phyloP scores from a whole-genome alignment of 2,113 vertebrate species.

The Archilochus colubris region DNA sequence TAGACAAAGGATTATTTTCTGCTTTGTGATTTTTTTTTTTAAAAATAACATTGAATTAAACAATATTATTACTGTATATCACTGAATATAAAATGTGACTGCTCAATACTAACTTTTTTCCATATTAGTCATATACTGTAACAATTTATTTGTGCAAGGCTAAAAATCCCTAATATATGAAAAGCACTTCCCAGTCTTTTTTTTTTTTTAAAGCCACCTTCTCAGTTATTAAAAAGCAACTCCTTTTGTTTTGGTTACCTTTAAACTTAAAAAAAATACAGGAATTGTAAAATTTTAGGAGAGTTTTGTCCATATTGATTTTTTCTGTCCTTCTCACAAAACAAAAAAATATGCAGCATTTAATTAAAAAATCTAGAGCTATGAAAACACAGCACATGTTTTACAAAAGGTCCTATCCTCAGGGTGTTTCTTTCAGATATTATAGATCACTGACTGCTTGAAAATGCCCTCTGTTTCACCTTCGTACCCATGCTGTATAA shows the following conservation, averaged over 20 bases:
- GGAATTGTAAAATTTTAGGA: slow-evolving; percentile 44
- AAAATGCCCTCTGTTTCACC: slow-evolving; percentile 42
- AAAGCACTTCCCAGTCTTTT: slow-evolving; percentile 27
- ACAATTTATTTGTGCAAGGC: slow-evolving; percentile 44
- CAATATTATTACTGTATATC: background rate
- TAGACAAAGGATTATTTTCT: slow-evolving; percentile 5
- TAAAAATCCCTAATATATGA: slow-evolving; percentile 54
- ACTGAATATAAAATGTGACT: slow-evolving; percentile 12
- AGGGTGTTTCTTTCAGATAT: slow-evolving; percentile 45
- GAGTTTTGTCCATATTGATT: slow-evolving; percentile 30
- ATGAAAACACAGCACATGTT: slow-evolving; percentile 39
- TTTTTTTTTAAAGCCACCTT: background rate
- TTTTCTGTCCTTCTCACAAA: slow-evolving; percentile 6
- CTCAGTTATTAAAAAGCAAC: slow-evolving; percentile 30
- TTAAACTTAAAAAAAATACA: background rate
- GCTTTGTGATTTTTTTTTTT: background rate
- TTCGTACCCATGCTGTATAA: background rate
- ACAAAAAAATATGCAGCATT: slow-evolving; percentile 26
- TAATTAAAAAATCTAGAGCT: slow-evolving; percentile 52
- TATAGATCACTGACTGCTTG: background rate
- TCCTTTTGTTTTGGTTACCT: slow-evolving; percentile 38
- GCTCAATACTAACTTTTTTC: slow-evolving; percentile 30
- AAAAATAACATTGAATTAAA: background rate
- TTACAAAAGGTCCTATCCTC: slow-evolving; percentile 32
- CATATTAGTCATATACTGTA: background rate